Evolutionary conservation across 2,797 vertebrate genomes (phyloP), one percentile per base, ranked within the genome.

Genomic region (Tamandua tetradactyla): DNA sequence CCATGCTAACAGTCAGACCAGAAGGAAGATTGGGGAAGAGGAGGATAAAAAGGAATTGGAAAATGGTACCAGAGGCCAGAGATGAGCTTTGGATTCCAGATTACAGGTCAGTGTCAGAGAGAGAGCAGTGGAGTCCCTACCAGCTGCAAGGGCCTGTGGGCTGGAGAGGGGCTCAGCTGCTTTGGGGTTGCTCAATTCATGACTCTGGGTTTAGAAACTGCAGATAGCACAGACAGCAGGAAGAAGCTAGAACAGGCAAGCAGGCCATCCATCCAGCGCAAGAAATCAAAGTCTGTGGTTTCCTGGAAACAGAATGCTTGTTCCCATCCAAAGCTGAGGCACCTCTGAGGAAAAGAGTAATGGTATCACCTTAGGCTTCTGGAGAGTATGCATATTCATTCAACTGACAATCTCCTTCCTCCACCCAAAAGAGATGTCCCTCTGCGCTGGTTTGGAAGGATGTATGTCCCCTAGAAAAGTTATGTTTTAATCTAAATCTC

Each of bases 321-420:
- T 72, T 96, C 35, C 69, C 25, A 7, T 10, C 47, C 2, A 49
- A 87, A n/a, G 68, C 11, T 12, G 8, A 81, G 61, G 35, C 27
- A 9, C 59, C 95, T 96, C 93, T 93, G 89, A 92, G 44, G 86
- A 96, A 95, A 64, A 90, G 20, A 57, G 40, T 32, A 37, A 79
- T 32, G 25, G 17, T 22, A 74, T 87, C 64, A 68, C 71, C 52
- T 93, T 23, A 42, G 3, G 9, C 81, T 90, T 95, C 85, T 57
- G 49, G 69, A 84, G 91, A 94, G 95, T 87, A 44, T n/a, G 1
- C 5, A 61, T 84, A 96, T 96, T 95, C 95, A 68, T 35, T 97
- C 90, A 97, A 17, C 40, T 55, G 92, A 62, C 15, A 23, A 30
- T 81, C 44, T 55, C n/a, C 64, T 42, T 92, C 5, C 3, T 32